Evolutionary conservation across 2,797 vertebrate genomes (phyloP).

Genomic region (Parotocinclus haroldoi): DNA sequence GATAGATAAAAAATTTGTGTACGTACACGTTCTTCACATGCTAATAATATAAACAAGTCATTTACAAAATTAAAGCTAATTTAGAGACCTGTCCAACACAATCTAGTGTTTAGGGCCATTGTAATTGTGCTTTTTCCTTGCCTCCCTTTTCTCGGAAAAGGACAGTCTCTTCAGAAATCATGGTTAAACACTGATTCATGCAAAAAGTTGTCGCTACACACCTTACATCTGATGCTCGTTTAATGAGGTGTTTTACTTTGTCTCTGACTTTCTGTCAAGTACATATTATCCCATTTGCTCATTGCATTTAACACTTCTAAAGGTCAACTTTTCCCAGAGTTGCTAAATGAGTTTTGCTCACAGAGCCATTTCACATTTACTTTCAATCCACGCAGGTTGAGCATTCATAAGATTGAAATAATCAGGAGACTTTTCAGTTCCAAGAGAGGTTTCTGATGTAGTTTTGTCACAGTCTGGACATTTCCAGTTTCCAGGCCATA

Average conservation of each 20-base stretch:
- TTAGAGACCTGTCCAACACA: neutral
- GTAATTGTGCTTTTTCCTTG: slow-evolving; percentile 1
- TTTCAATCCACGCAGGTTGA: slow-evolving; percentile 23
- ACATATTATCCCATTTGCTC: slow-evolving; percentile 26
- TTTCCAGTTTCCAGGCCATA: too few relatives aligned
- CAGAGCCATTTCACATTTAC: slow-evolving; percentile 29
- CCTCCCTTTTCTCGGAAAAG: neutral
- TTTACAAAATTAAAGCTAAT: slow-evolving; percentile 48
- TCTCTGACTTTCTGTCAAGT: slow-evolving; percentile 21
- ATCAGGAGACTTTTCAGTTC: too few relatives aligned
- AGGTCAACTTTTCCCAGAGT: slow-evolving; percentile 39
- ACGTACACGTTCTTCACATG: slow-evolving; percentile 43
- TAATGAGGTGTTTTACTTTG: slow-evolving; percentile 28
- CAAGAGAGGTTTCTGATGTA: too few relatives aligned
- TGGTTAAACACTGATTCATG: neutral
- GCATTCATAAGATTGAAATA: too few relatives aligned
- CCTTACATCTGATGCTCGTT: slow-evolving; percentile 7
- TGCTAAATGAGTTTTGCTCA: slow-evolving; percentile 50
- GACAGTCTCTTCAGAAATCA: slow-evolving; percentile 1
- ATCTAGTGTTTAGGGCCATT: neutral
- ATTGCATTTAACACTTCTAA: slow-evolving; percentile 48
- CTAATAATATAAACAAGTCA: slow-evolving; percentile 48
- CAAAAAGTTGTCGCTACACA: slow-evolving; percentile 11
- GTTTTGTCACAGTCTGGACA: too few relatives aligned
- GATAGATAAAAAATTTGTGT: slow-evolving; percentile 50